Evolutionary conservation across 2,888 invertebrate species (phyloP).

Genomic region (Timema cristinae): DNA sequence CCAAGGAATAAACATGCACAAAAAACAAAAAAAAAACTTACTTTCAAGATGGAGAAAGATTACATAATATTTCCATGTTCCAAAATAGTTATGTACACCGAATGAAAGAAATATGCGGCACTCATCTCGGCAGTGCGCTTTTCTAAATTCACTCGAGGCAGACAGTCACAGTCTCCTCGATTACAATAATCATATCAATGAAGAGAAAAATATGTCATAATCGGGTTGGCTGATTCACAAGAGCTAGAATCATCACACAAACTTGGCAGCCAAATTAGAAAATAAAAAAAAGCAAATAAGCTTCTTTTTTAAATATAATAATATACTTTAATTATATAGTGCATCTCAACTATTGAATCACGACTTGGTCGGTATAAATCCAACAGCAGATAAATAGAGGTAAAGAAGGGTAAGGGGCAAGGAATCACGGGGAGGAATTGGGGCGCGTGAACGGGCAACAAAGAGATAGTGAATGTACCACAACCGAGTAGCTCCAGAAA

Average conservation of each 20-base stretch:
- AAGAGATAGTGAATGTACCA: conserved; percentile 20
- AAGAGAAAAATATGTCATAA: conserved; percentile 19
- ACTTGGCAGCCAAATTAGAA: conserved; percentile 21
- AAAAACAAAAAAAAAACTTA: conserved; percentile 25
- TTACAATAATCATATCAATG: conserved; percentile 22
- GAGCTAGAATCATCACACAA: conserved; percentile 21
- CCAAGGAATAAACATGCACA: conserved; percentile 31
- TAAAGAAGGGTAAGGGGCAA: conserved; percentile 20
- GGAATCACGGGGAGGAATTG: not conserved
- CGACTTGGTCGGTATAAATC: conserved; percentile 24
- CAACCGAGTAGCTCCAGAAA: conserved; percentile 25
- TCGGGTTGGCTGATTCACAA: conserved; percentile 20
- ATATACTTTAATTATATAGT: conserved; percentile 18
- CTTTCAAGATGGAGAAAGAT: conserved; percentile 26
- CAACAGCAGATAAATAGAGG: conserved; percentile 28
- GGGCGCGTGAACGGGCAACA: too few relatives aligned
- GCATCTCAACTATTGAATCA: conserved; percentile 24
- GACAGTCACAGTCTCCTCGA: conserved; percentile 14
- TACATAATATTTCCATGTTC: conserved; percentile 29
- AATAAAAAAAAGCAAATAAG: conserved; percentile 26
- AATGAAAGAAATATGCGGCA: conserved; percentile 28
- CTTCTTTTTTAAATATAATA: not conserved
- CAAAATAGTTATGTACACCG: conserved; percentile 32
- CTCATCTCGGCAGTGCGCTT: not conserved
- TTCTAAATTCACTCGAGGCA: too few relatives aligned